Percentiles rank a stretch among this genome's conserved stretches.
Evolutionary conservation across 2,113 vertebrate species (phyloP).

Genomic region (Xenopus tropicalis): UCB_Xtro_10.0 CM004448.2:98347001-98347500

Average conservation of each 20-base stretch:
- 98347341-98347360: too few species aligned
- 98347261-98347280: too few species aligned
- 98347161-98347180: slow-evolving; percentile 40
- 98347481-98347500: too few species aligned
- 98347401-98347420: too few species aligned
- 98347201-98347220: slow-evolving; percentile 5
- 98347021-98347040: slow-evolving; percentile 51
- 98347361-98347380: too few species aligned
- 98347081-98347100: slow-evolving; percentile 42
- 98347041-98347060: slow-evolving; percentile 15
- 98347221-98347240: background rate
- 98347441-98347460: too few species aligned
- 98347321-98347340: too few species aligned
- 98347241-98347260: background rate
- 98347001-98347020: slow-evolving; percentile 64
- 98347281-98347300: too few species aligned
- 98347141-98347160: slow-evolving; percentile 51
- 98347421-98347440: too few species aligned
- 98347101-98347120: slow-evolving; percentile 31
- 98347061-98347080: slow-evolving; percentile 42
- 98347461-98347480: too few species aligned
- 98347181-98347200: slow-evolving; percentile 10
- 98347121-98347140: slow-evolving; percentile 42
- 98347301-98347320: too few species aligned
- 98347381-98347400: too few species aligned